Evolutionary conservation across 1,140 invertebrate genomes (phyloP).

Genomic region (Listronotus bonariensis): DNA sequence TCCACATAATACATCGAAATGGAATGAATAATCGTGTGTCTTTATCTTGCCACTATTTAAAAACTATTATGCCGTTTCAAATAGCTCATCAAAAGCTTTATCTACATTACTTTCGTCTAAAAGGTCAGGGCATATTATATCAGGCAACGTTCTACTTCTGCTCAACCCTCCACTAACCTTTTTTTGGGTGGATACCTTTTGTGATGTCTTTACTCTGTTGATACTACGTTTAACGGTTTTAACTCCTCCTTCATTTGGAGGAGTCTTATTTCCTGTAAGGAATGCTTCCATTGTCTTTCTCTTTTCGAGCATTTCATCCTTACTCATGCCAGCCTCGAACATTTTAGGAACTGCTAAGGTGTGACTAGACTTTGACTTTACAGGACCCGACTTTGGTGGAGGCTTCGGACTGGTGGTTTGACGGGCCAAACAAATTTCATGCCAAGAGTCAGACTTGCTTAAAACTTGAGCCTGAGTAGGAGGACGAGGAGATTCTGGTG

Average conservation of each 20-base stretch:
- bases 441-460: conserved; percentile 82
- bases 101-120: conserved; percentile 74
- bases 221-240: conserved; percentile 55
- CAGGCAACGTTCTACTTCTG: conserved; percentile 76
- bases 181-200: conserved; percentile 58
- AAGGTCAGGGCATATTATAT: conserved; percentile 65
- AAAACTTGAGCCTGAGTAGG: conserved; percentile 51
- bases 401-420: conserved; percentile 51
- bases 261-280: conserved; percentile 57
- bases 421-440: conserved; percentile 63
- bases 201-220: conserved; percentile 58
- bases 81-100: conserved; percentile 76
- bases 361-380: conserved; percentile 74
- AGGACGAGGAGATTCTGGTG: conserved; percentile 50
- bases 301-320: conserved; percentile 73
- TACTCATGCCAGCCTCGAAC: conserved; percentile 76
- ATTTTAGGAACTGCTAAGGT: conserved; percentile 72
- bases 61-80: conserved; percentile 55
- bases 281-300: conserved; percentile 80
- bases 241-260: conserved; percentile 29
- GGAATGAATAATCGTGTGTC: conserved; percentile 37
- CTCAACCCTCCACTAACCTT: conserved; percentile 56
- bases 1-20: conserved; percentile 41
- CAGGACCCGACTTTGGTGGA: conserved; percentile 37
- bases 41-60: conserved; percentile 29